A percentile compares a stretch with the other conserved stretches of the same genome.
These are phyloP conservation scores for Verasper variegatus DNA, from an alignment of 2,113 vertebrate genomes.

Conservation along the genomic window DNA sequence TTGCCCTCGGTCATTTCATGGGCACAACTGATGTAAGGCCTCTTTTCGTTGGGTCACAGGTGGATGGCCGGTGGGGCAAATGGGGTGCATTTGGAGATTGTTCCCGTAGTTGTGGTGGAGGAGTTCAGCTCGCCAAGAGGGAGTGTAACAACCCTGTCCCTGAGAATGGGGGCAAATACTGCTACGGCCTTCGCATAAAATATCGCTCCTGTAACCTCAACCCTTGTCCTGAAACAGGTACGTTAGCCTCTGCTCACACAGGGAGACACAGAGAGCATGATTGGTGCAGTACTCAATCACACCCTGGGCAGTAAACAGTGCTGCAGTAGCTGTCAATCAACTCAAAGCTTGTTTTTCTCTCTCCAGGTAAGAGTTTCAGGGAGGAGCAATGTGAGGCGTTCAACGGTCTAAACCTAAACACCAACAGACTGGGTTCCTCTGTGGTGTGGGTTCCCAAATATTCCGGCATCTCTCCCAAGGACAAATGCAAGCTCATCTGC, in stretches of 20 bases:
- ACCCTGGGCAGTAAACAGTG: not conserved
- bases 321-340: not conserved
- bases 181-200: constrained; percentile 91
- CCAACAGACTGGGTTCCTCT: constrained; percentile 89
- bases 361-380: constrained; percentile 90
- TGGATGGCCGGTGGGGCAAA: constrained; percentile 93
- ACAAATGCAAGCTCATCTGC: constrained; percentile 97
- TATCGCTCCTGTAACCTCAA: constrained; percentile 93
- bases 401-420: constrained; percentile 94
- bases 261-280: not conserved
- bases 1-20: not conserved
- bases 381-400: constrained; percentile 96
- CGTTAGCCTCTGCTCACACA: constrained; percentile 3
- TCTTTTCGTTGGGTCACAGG: constrained; percentile 72
- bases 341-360: not conserved
- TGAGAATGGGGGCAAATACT: constrained; percentile 92
- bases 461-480: constrained; percentile 90
- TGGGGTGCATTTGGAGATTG: constrained; percentile 91
- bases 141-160: constrained; percentile 89
- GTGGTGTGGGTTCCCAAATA: constrained; percentile 97
- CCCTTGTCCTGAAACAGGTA: constrained; percentile 88
- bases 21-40: not conserved
- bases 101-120: constrained; percentile 90
- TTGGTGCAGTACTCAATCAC: not conserved
- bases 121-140: constrained; percentile 91